A percentile compares a stretch with the other conserved stretches of the same genome.
Conservation (phyloP, 2,797 vertebrate species). For the Arnoldichthys spilopterus region DNA sequence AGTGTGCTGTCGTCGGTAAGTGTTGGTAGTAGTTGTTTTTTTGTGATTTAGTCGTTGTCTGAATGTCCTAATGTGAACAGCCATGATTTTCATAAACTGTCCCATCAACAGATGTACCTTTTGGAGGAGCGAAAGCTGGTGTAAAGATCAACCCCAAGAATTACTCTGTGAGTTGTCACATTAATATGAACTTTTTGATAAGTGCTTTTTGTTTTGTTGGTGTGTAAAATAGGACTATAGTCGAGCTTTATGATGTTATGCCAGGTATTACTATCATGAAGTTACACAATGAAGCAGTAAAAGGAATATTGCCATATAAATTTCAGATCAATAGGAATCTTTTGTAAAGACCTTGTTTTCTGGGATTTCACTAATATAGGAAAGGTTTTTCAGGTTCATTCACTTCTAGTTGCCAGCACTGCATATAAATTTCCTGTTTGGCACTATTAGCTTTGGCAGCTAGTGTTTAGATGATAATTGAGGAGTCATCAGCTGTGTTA, state of each 20-base stretch:
- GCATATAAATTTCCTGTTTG: conserved; percentile 13
- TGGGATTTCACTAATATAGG: background rate
- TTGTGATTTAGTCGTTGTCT: background rate
- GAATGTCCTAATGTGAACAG: background rate
- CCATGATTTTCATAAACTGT: conserved; percentile 14
- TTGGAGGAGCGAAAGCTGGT: conserved; percentile 97
- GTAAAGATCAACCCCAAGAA: conserved; percentile 95
- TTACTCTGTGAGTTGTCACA: conserved; percentile 86
- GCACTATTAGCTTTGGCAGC: conserved; percentile 32
- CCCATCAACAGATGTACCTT: conserved; percentile 90
- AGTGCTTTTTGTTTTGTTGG: background rate
- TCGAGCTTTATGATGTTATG: too few species aligned
- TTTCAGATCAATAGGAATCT: background rate
- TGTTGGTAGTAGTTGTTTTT: background rate
- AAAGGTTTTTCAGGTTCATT: background rate
- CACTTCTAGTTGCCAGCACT: background rate
- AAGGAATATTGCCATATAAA: background rate
- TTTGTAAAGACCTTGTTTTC: background rate
- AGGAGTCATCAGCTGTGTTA: conserved; percentile 58
- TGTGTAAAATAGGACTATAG: background rate
- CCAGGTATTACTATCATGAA: too few species aligned
- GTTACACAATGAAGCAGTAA: background rate
- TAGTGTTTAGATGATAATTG: conserved; percentile 18
- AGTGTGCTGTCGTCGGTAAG: conserved; percentile 97
- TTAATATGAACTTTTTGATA: too few species aligned